These are phyloP conservation scores for Australoheros scitulus DNA, from an alignment of 2,113 vertebrate genomes.

Conservation along the genomic window DNA sequence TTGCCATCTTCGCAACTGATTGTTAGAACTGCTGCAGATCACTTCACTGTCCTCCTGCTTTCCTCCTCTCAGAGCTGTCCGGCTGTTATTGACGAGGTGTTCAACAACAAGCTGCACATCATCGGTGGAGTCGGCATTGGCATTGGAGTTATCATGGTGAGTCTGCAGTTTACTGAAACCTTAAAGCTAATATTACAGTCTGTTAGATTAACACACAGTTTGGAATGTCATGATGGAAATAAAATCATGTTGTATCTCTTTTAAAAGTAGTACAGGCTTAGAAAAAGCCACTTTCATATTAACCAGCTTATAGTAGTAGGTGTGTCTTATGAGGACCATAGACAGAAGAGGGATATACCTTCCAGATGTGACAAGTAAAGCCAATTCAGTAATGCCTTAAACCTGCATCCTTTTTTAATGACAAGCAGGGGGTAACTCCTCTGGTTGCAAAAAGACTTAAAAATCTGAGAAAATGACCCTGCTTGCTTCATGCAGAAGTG, in stretches of 20 bases:
- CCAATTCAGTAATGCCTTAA: background rate
- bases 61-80: slow-evolving; percentile 79
- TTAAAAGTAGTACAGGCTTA: background rate
- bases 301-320: background rate
- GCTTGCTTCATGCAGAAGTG: background rate
- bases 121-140: slow-evolving; percentile 91
- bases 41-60: background rate
- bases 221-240: background rate
- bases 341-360: no score
- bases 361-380: no score
- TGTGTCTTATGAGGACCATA: background rate
- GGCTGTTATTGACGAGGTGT: slow-evolving; percentile 82
- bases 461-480: background rate
- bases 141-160: slow-evolving; percentile 92
- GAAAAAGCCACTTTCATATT: background rate
- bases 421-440: background rate
- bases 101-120: slow-evolving; percentile 88
- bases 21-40: no score
- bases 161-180: background rate
- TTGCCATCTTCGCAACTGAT: background rate
- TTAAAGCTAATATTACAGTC: background rate
- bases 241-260: background rate
- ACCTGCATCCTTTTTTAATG: background rate
- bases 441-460: background rate
- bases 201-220: background rate